A percentile compares a stretch with the other conserved stretches of the same genome.
These are phyloP conservation scores for Helogale parvula DNA, from an alignment of 2,113 vertebrate genomes.

Conservation along the genomic window DNA sequence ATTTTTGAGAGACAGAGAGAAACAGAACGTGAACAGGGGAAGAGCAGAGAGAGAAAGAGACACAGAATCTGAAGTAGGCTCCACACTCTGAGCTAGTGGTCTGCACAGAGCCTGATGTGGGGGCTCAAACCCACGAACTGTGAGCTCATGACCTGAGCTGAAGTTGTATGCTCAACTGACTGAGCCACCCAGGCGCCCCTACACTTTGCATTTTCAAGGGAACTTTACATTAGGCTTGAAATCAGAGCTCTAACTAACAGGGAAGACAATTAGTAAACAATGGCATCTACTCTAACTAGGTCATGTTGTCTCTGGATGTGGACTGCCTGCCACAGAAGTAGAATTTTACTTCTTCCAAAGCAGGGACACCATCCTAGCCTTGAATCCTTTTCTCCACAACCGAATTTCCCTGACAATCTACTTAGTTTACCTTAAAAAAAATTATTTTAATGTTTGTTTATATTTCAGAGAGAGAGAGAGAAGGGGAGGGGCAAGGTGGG, in stretches of 20 bases:
- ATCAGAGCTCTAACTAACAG: background rate
- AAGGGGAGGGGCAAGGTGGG: too few relatives aligned
- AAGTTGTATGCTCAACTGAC: too few relatives aligned
- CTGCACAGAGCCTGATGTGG: too few relatives aligned
- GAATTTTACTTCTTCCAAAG: background rate
- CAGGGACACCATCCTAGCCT: background rate
- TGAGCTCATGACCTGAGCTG: too few relatives aligned
- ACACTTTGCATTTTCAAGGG: background rate
- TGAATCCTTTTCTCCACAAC: background rate
- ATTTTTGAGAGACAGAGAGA: too few relatives aligned
- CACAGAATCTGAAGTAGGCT: too few relatives aligned
- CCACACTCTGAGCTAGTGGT: too few relatives aligned
- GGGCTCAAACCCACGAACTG: too few relatives aligned
- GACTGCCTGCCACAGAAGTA: background rate
- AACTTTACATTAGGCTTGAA: slow-evolving; percentile 28
- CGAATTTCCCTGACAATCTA: background rate
- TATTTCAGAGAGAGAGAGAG: too few relatives aligned
- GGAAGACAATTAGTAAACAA: slow-evolving; percentile 19
- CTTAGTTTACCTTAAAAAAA: background rate
- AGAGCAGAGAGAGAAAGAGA: too few relatives aligned
- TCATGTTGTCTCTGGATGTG: background rate
- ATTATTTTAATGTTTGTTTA: too few relatives aligned
- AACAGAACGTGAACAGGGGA: too few relatives aligned
- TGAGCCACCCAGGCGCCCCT: background rate
- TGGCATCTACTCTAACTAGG: background rate